These are phyloP conservation scores for Sisor rabdophorus DNA, from an alignment of 2,113 vertebrate genomes.

Conservation along the genomic window DNA sequence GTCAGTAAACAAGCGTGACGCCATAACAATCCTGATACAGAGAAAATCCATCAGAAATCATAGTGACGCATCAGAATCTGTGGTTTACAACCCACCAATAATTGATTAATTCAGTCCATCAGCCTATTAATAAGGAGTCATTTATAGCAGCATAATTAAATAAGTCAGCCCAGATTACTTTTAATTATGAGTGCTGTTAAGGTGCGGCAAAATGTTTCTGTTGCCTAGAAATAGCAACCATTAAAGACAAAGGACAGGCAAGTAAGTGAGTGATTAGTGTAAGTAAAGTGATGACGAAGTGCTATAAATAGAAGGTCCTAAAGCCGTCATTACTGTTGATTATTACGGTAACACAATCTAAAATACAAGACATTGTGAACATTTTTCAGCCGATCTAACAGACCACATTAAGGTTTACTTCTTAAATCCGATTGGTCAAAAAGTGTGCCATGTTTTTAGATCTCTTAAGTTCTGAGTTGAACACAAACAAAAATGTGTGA, in stretches of 20 bases:
- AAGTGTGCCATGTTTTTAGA: too few relatives aligned
- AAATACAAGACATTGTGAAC: too few relatives aligned
- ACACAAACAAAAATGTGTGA: too few relatives aligned
- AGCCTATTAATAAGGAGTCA: background rate
- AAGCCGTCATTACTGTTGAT: background rate
- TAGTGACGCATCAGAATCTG: background rate
- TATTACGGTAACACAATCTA: background rate
- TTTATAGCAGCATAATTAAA: background rate
- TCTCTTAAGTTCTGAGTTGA: too few relatives aligned
- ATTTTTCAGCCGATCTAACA: too few relatives aligned
- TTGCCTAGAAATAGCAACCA: background rate
- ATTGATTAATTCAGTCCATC: background rate
- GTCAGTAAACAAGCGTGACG: too few relatives aligned
- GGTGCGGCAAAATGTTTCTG: background rate
- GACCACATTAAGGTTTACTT: too few relatives aligned
- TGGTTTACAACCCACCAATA: background rate
- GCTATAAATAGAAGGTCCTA: background rate
- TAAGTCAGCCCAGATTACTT: background rate
- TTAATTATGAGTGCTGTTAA: background rate
- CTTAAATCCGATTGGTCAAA: too few relatives aligned
- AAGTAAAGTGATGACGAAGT: background rate
- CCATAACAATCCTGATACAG: background rate
- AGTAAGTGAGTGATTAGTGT: constrained; percentile 8
- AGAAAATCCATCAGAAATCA: background rate
- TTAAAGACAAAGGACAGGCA: background rate